Base-by-base conservation (phyloP, 2,797 vertebrate genomes). In the Rhinoraja longicauda region DNA sequence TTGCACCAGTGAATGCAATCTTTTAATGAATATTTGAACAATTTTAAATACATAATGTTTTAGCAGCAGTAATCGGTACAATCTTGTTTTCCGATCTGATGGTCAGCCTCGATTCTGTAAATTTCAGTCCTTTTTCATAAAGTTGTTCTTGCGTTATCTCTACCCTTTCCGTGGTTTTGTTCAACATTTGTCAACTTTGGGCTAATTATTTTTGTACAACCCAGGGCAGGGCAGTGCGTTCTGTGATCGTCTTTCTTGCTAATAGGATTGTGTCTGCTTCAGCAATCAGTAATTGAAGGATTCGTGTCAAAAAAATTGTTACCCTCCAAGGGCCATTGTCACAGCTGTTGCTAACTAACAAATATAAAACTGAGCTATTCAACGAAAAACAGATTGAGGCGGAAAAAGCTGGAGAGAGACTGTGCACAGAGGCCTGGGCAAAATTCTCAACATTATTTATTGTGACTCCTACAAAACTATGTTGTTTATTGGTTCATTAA, bases 231-330 rank as follows among this genome's bases (percentile, higher is more conserved):
- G 95, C 95, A 95, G 93, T 94, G 96, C 95, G 94, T 96, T 96
- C 95, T 96, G 95, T 96, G 95, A 95, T 96, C 93, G 95, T 97
- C 97, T 96, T 97, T 95, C 95, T 96, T 97, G 95, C 97, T 98
- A 98, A 97, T 97, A 97, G 97, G 97, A 97, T 97, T 97, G 96
- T 97, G 96, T 97, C 97, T 97, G 97, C 97, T 97, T 97, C 97
- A 97, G 96, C 97, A 97, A 96, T 94, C 97, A 96, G 96, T 97
- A 97, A 97, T 97, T 97, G 97, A 97, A 97, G 97, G 95, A 95
- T 97, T 96, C 96, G 94, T 96, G 96, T 97, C 94, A 95, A 95
- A 95, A 92, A 96, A 96, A 96, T 95, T 96, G 97, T 96, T 95
- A 95, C 95, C 93, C 94, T 96, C 95, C 95, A 93, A 95, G 94